Evolutionary conservation across 2,797 vertebrate species (phyloP).

Genomic region (Fratercula arctica): DNA sequence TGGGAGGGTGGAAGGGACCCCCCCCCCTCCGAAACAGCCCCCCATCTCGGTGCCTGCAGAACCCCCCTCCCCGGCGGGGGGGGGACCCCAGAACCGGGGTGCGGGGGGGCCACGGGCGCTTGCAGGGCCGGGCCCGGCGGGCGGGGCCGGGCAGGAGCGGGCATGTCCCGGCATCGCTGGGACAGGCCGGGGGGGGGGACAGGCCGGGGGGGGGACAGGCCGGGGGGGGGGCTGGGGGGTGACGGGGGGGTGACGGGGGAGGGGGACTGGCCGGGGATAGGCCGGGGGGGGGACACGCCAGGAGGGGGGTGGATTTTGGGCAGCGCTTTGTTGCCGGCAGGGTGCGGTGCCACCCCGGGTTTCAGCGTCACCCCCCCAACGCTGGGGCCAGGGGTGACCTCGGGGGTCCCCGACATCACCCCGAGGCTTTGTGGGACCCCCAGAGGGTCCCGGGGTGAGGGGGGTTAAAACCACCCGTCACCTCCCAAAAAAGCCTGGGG

Average conservation of each 20-base stretch:
- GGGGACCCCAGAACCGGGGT: background rate
- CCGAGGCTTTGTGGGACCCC: background rate
- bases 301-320: background rate
- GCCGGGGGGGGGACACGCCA: too few species aligned
- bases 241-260: too few species aligned
- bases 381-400: too few species aligned
- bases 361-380: background rate
- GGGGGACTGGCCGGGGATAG: too few species aligned
- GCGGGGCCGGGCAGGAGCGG: background rate
- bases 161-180: background rate
- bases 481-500: too few species aligned
- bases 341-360: background rate
- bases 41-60: background rate
- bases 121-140: background rate
- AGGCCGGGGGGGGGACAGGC: too few species aligned
- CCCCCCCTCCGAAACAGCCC: background rate
- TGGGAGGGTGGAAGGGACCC: too few species aligned
- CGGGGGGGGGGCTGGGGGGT: too few species aligned
- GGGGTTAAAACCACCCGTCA: background rate
- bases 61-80: background rate
- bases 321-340: background rate
- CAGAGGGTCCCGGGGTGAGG: background rate
- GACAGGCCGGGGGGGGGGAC: background rate
- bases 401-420: background rate
- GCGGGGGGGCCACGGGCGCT: background rate